Base-by-base conservation (phyloP, 2,797 vertebrate species). In the Cuniculus paca region DNA sequence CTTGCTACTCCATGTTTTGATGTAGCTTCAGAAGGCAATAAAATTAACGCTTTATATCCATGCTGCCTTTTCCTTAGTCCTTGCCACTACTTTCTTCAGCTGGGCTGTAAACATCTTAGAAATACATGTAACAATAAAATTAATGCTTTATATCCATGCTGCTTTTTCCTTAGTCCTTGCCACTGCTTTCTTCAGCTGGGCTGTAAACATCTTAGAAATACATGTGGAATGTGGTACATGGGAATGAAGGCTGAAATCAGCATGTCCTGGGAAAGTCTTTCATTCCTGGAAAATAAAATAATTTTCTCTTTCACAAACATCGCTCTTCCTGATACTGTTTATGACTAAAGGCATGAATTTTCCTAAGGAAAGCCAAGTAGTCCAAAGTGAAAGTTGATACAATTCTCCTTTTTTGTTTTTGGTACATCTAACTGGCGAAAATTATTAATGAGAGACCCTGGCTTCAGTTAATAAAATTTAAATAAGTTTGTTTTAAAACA, bases 121-220 rank as follows among this genome's bases (percentile, higher is more conserved):
- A 90, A 93, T 45, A 56, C 39, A 82, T n/a, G n/a, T n/a, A n/a
- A n/a, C 88, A 85, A 84, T 96, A 90, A 95, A 90, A 86, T 72
- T 65, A 82, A 95, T n/a, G 58, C 94, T 88, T 75, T 63, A 61
- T 65, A 42, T 19, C 45, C 24, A 85, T 28, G 9, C 31, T 70
- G 45, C 65, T 31, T 70, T 95, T 93, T 56, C 42, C 42, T 79
- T 86, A 74, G 28, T 68, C 34, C n/a, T 93, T 95, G 58, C 34
- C 74, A 54, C 52, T 88, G 60, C 36, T 90, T 94, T 95, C 56
- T 95, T 65, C 74, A 86, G 36, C 14, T 36, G 52, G 70, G 26
- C 52, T 58, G 74, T 77, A 75, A 80, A 56, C 65, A 45, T 77
- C 74, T 95, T 92, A 19, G 52, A 92, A 90, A 94, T 48, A 72